Percentiles rank a stretch among this genome's conserved stretches.
Conservation (phyloP, 2,797 vertebrate species). For the Chloroceryle inda region DNA sequence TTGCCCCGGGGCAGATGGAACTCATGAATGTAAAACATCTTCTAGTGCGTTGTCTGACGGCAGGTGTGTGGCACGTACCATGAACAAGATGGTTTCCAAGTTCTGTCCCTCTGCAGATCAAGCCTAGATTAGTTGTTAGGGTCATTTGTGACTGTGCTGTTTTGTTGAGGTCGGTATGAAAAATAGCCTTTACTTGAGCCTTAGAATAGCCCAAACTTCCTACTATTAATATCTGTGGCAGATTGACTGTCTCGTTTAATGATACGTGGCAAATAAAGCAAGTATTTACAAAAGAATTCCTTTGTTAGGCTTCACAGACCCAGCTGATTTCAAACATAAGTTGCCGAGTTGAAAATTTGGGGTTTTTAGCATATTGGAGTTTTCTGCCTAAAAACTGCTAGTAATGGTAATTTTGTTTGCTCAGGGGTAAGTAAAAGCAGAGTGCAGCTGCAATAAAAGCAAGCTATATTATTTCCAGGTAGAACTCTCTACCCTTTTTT, state of each 20-base stretch:
- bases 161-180: constrained; percentile 14
- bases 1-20: background rate
- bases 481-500: background rate
- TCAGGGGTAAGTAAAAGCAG: background rate
- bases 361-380: background rate
- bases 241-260: constrained; percentile 32
- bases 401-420: background rate
- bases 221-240: constrained; percentile 46
- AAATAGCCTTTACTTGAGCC: constrained; percentile 25
- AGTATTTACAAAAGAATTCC: constrained; percentile 52
- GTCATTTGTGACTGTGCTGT: background rate
- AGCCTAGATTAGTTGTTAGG: background rate
- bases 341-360: constrained; percentile 30
- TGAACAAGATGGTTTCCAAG: background rate
- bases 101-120: background rate
- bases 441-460: background rate
- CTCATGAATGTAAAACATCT: background rate
- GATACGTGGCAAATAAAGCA: constrained; percentile 48
- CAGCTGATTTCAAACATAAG: constrained; percentile 53
- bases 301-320: constrained; percentile 50
- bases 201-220: constrained; percentile 36
- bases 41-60: fast-evolving
- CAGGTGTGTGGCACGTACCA: background rate
- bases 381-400: constrained; percentile 28
- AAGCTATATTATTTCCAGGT: background rate